Percentiles rank a stretch among this genome's conserved stretches.
Conservation (phyloP, 2,797 vertebrate species). For the Ceyx erithaca region DNA sequence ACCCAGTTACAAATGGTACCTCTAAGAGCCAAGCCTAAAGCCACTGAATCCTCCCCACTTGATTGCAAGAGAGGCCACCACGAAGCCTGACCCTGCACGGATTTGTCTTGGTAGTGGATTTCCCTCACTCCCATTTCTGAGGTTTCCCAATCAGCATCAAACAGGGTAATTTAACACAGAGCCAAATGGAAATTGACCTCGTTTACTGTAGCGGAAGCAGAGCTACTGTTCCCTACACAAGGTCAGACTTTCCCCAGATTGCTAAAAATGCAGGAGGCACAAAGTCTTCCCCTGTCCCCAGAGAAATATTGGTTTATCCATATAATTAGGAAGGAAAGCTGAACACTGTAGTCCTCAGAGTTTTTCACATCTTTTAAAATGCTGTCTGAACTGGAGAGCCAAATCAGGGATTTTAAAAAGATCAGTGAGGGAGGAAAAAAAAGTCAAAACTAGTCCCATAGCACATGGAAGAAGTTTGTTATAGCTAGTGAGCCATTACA, state of each 20-base stretch:
- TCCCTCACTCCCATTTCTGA: slow-evolving; percentile 7
- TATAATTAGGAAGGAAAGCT: slow-evolving; percentile 31
- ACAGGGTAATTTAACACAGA: neutral
- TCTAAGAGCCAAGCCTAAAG: neutral
- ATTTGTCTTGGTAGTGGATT: neutral
- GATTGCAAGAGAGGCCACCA: slow-evolving; percentile 27
- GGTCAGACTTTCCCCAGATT: neutral
- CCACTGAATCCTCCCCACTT: neutral
- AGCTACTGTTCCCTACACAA: slow-evolving; percentile 25
- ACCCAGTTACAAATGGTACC: slow-evolving; percentile 36
- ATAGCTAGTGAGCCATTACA: neutral
- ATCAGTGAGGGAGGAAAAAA: neutral
- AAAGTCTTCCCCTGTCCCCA: neutral
- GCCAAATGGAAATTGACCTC: slow-evolving; percentile 37
- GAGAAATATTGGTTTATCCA: slow-evolving; percentile 25
- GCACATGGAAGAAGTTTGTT: neutral
- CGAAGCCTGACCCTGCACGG: neutral
- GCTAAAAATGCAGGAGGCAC: neutral
- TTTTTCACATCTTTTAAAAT: slow-evolving; percentile 45
- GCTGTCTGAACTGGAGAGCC: neutral
- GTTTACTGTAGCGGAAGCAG: neutral
- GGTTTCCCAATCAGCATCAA: slow-evolving; percentile 32
- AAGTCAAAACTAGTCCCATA: neutral
- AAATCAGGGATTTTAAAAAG: neutral
- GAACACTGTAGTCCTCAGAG: neutral